A percentile compares a stretch with the other conserved stretches of the same genome.
phyloP scores from a whole-genome alignment of 2,888 invertebrate genomes.

The Acronicta leporina region DNA sequence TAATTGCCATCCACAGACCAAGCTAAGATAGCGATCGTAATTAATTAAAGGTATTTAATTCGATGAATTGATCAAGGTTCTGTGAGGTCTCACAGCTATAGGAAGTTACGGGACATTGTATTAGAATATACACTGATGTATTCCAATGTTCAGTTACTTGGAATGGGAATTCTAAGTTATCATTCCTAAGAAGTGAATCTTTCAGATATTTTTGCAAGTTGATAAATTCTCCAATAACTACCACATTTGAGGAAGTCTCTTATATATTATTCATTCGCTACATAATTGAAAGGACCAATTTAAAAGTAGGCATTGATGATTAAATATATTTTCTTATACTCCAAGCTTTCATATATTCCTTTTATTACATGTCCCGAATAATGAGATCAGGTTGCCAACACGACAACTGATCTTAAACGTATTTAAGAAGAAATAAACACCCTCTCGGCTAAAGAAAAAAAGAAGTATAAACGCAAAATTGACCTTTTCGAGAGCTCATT shows the following conservation, averaged over 20 bases:
- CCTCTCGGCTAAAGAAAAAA: conserved; percentile 31
- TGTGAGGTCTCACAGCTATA: conserved; percentile 72
- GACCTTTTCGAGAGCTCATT: conserved; percentile 65
- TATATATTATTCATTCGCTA: conserved; percentile 24
- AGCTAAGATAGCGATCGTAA: conserved; percentile 78
- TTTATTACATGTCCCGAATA: conserved; percentile 43
- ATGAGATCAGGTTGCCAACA: conserved; percentile 51
- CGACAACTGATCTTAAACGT: conserved; percentile 53
- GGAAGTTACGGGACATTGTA: conserved; percentile 48
- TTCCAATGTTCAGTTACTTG: conserved; percentile 26
- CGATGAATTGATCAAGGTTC: conserved; percentile 74
- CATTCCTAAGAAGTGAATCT: conserved; percentile 26
- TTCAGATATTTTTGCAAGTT: conserved; percentile 22
- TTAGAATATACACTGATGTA: conserved; percentile 36
- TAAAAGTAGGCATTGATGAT: conserved; percentile 42
- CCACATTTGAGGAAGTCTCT: conserved; percentile 13
- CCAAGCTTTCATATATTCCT: conserved; percentile 28
- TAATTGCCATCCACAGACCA: conserved; percentile 74
- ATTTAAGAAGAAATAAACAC: conserved; percentile 55
- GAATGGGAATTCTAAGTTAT: conserved; percentile 44
- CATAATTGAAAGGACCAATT: conserved; percentile 25
- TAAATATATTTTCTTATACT: conserved; percentile 37
- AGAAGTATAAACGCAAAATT: conserved; percentile 50
- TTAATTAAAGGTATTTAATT: conserved; percentile 84
- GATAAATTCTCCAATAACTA: conserved; percentile 13